Percentiles rank a stretch among this genome's conserved stretches.
Conservation (phyloP, 1,140 invertebrate species). For the Eciton burchellii region DNA sequence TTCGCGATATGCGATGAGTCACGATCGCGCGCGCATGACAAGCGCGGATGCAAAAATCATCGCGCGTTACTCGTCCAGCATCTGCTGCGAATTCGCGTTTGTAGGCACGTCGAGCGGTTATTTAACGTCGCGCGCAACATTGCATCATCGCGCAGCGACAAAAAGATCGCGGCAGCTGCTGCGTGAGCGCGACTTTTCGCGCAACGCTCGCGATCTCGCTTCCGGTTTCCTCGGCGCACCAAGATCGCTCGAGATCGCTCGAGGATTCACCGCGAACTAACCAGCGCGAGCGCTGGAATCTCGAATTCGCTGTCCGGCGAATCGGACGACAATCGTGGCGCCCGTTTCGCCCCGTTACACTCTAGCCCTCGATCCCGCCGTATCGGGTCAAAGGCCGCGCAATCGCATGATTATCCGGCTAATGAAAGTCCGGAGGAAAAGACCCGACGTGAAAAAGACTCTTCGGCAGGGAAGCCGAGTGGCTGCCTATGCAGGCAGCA, state of each 20-base stretch:
- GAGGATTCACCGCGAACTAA: too few species aligned
- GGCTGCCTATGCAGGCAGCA: neutral
- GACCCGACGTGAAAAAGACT: conserved; percentile 14
- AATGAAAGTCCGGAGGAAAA: conserved; percentile 41
- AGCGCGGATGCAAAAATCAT: conserved; percentile 41
- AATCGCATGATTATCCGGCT: conserved; percentile 43
- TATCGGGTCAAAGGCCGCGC: conserved; percentile 4
- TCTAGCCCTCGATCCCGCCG: neutral
- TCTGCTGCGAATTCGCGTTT: conserved; percentile 38
- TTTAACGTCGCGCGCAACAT: conserved; percentile 26
- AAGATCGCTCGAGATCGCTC: too few species aligned
- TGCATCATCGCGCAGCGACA: conserved; percentile 26
- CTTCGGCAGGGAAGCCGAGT: neutral
- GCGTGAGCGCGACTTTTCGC: neutral
- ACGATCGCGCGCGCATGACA: conserved; percentile 1
- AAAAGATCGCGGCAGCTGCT: neutral
- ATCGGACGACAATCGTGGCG: conserved; percentile 21
- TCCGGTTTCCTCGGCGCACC: neutral
- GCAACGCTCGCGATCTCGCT: conserved; percentile 13
- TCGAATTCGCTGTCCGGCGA: neutral
- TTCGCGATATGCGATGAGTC: conserved; percentile 47
- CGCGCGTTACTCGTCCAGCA: conserved; percentile 50
- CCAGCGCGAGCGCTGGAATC: too few species aligned
- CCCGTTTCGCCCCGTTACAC: conserved; percentile 8
- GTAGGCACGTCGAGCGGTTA: conserved; percentile 29